Evolutionary conservation across 1,140 invertebrate genomes (phyloP), one percentile per base, ranked within the genome.

Genomic region (Zaprionus ghesquierei): DNA sequence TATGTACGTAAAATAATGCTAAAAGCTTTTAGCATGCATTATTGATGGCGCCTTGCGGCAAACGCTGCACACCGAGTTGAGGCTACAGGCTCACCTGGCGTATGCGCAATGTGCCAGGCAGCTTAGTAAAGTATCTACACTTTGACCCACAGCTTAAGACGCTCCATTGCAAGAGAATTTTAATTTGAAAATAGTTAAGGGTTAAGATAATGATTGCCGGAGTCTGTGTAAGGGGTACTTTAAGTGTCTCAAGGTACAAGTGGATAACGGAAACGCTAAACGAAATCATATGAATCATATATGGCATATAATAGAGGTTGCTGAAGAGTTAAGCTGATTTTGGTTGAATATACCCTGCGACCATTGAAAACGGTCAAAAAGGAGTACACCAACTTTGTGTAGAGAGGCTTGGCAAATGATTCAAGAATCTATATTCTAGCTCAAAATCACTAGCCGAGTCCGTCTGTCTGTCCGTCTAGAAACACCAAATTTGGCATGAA

Each of bases 21-120:
- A 91, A 91, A 91, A 91, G 90, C 90, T 91, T 91, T 91, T 91
- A 91, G 84, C 73, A 91, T 91, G 65, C 82, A 91, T 91, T 85
- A 91, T 91, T 90, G 70, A 90, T 90, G 79, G 73, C 77, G 76
- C 72, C 79, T n/a, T 87, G 76, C 55, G 76, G 84, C 66, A 6
- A 25, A 13, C n/a, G 62, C 23, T 22, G 10, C 35, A 31, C 25
- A 22, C 23, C 3, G 9, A 29, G 44, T 8, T 25, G 20, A 4
- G 18, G 38, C 22, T 6, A 13, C 10, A 49, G 25, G 8, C 27
- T 25, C 58, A 72, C 61, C 25, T 54, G 56, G 74, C 61, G 74
- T 76, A 76, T 72, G 74, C 74, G 74, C 69, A 76, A 76, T 76
- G 23, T 61, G 54, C 15, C 35, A 8, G 25, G 22, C 27, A 25